A percentile compares a stretch with the other conserved stretches of the same genome.
These are phyloP conservation scores for Malurus leucopterus DNA, from an alignment of 2,797 vertebrate species.

Conservation along the genomic window DNA sequence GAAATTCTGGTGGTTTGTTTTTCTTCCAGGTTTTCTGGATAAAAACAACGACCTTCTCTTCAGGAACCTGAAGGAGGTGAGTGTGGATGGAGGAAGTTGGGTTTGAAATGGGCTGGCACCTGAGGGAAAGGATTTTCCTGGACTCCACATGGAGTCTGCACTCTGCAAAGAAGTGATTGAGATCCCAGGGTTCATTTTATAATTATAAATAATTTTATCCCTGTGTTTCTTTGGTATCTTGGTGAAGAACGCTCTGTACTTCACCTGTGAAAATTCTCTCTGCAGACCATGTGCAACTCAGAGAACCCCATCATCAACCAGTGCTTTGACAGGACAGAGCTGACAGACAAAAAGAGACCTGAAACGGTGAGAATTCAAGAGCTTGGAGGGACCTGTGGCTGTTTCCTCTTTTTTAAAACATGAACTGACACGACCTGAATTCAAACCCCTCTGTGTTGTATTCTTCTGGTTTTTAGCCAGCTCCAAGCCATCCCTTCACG, in stretches of 20 bases:
- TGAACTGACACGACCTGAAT: not conserved
- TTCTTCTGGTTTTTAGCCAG: not conserved
- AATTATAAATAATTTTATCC: not conserved
- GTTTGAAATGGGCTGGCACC: not conserved
- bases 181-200: not conserved
- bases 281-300: constrained; percentile 91
- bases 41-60: constrained; percentile 99
- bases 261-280: constrained; percentile 4
- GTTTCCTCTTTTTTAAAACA: not conserved
- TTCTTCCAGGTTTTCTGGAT: constrained; percentile 88
- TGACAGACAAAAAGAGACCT: constrained; percentile 94
- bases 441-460: not conserved
- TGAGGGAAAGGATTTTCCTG: not conserved
- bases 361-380: constrained; percentile 81
- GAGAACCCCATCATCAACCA: constrained; percentile 92
- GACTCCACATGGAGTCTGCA: not conserved
- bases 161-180: not conserved
- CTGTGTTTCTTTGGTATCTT: not conserved
- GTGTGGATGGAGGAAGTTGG: not conserved
- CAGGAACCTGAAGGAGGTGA: constrained; percentile 96
- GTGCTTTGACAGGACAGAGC: constrained; percentile 89
- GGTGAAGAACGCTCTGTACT: not conserved
- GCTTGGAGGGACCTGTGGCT: not conserved
- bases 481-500: not conserved
- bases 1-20: not conserved